These are phyloP conservation scores for Cryptocheilus praepositus DNA, from an alignment of 2,888 invertebrate species.

Conservation along the genomic window DNA sequence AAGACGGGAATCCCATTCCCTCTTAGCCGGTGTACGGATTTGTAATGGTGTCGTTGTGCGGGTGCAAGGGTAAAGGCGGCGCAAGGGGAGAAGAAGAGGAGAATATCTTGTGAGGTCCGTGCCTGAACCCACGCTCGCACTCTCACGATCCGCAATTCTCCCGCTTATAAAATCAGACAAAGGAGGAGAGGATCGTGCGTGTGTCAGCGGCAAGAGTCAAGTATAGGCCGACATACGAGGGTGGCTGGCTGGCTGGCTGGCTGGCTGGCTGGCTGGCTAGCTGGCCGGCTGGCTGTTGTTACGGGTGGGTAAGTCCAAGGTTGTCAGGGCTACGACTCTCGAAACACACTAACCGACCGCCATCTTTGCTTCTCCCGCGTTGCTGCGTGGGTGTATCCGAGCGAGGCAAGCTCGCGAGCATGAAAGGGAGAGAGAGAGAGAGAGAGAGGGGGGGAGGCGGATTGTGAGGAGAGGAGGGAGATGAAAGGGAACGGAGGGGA, in stretches of 20 bases:
- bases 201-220: slow-evolving; percentile 29
- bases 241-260: slow-evolving; percentile 16
- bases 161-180: background rate
- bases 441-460: slow-evolving; percentile 27
- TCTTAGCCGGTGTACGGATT: no score
- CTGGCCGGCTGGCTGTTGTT: slow-evolving; percentile 55
- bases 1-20: no score
- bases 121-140: no score
- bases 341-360: slow-evolving; percentile 68
- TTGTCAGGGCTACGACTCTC: slow-evolving; percentile 74
- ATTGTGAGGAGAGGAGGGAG: slow-evolving; percentile 28
- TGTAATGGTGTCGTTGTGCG: no score
- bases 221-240: slow-evolving; percentile 9
- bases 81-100: no score
- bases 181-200: slow-evolving; percentile 11
- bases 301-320: slow-evolving; percentile 71
- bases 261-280: no score
- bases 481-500: slow-evolving; percentile 12
- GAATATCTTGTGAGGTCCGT: no score
- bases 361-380: slow-evolving; percentile 56
- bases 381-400: slow-evolving; percentile 64
- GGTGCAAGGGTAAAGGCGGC: no score
- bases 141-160: no score
- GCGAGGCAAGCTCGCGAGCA: slow-evolving; percentile 51
- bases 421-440: slow-evolving; percentile 27